Percentiles rank a stretch among this genome's conserved stretches.
phyloP scores from a whole-genome alignment of 2,113 vertebrate genomes.

The Nesogale talazaci region DNA sequence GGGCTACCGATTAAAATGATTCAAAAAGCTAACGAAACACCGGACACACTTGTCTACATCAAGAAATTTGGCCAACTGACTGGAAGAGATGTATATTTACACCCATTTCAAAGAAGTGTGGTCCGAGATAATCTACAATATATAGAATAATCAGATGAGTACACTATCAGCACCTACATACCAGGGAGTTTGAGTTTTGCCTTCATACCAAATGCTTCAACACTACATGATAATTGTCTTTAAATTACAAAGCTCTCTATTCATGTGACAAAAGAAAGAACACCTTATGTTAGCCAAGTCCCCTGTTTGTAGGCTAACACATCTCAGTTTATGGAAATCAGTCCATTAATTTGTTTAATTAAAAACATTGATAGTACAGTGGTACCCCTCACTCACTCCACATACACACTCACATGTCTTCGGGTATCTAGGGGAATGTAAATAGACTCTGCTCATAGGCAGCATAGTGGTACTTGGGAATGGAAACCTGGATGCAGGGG shows the following conservation, averaged over 20 bases:
- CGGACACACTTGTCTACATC: too few relatives aligned
- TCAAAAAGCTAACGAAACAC: too few relatives aligned
- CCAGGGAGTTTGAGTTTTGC: not conserved
- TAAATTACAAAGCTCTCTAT: not conserved
- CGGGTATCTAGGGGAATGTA: not conserved
- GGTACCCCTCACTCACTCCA: not conserved
- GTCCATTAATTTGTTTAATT: not conserved
- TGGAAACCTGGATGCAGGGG: not conserved
- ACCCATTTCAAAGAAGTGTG: too few relatives aligned
- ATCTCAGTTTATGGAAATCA: not conserved
- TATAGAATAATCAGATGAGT: not conserved
- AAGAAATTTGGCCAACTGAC: too few relatives aligned
- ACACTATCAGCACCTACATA: too few relatives aligned
- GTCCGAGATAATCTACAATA: too few relatives aligned
- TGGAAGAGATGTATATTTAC: too few relatives aligned
- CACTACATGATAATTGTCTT: rapidly evolving
- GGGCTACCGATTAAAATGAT: too few relatives aligned
- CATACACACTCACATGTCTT: too few relatives aligned
- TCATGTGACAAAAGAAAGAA: not conserved
- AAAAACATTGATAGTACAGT: not conserved
- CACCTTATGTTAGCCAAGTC: not conserved
- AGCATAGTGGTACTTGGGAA: not conserved
- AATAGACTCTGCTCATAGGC: not conserved
- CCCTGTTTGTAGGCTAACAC: not conserved
- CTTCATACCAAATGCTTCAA: not conserved